Evolutionary conservation across 2,113 vertebrate genomes (phyloP).

Genomic region (Passerina amoena): DNA sequence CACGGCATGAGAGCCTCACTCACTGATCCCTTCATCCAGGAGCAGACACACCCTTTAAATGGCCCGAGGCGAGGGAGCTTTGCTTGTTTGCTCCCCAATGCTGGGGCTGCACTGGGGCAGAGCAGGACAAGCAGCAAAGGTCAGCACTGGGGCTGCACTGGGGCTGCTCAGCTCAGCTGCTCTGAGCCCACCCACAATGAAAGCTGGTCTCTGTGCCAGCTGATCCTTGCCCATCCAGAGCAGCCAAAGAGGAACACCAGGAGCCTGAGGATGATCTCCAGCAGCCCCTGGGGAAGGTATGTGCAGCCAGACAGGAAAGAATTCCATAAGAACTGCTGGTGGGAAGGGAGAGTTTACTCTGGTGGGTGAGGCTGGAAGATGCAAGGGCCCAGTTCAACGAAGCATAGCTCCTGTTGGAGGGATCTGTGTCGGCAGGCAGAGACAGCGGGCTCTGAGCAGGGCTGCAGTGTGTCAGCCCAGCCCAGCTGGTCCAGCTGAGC

Average conservation of each 20-base stretch:
- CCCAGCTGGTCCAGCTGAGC: background rate
- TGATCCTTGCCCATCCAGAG: background rate
- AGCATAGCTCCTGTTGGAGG: fast-evolving
- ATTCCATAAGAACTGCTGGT: fast-evolving
- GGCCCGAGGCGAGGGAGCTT: fast-evolving
- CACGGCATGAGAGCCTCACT: fast-evolving
- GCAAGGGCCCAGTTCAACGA: fast-evolving
- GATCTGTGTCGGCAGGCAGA: fast-evolving
- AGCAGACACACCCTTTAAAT: background rate
- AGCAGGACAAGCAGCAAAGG: too few species aligned
- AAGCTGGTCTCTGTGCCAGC: fast-evolving
- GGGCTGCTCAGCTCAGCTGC: too few species aligned
- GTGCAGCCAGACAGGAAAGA: background rate
- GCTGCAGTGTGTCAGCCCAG: background rate
- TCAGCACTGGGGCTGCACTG: background rate
- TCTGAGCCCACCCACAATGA: fast-evolving
- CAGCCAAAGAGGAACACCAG: background rate
- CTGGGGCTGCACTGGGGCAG: too few species aligned
- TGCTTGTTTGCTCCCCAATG: fast-evolving
- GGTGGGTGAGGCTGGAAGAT: fast-evolving
- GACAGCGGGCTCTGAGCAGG: fast-evolving
- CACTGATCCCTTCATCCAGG: background rate
- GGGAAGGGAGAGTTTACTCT: background rate
- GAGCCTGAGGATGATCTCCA: background rate
- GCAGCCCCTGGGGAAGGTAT: fast-evolving